phyloP scores from a whole-genome alignment of 2,888 invertebrate genomes.

The Dorcus parallelipipedus region DNA sequence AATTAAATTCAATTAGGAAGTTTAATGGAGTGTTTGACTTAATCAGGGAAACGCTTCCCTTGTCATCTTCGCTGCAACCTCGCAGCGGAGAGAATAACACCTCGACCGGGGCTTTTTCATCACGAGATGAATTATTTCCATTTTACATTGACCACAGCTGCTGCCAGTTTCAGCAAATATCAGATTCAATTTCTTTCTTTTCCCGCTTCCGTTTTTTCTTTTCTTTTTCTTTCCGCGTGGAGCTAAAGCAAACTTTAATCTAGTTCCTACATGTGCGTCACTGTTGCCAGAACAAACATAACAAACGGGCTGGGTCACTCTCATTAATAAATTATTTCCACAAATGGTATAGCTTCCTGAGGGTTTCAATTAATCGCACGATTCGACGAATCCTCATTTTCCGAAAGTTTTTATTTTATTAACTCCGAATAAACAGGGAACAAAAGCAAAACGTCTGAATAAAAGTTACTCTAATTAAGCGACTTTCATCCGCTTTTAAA shows the following conservation, averaged over 20 bases:
- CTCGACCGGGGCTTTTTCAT: slow-evolving; percentile 7
- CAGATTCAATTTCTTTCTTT: slow-evolving; percentile 31
- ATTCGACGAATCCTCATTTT: background rate
- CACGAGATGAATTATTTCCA: slow-evolving; percentile 35
- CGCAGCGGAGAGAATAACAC: slow-evolving; percentile 22
- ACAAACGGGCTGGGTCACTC: slow-evolving; percentile 22
- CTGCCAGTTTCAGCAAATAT: slow-evolving; percentile 32
- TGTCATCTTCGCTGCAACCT: slow-evolving; percentile 23
- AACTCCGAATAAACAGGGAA: too few species aligned
- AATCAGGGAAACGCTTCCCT: slow-evolving; percentile 32
- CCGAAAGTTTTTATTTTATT: too few species aligned
- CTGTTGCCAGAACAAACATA: slow-evolving; percentile 28
- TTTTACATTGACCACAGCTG: slow-evolving; percentile 39
- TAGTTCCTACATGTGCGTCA: slow-evolving; percentile 24
- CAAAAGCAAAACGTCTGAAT: too few species aligned
- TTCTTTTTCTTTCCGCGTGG: background rate
- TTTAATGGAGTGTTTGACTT: slow-evolving; percentile 39
- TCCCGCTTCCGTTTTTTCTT: slow-evolving; percentile 1
- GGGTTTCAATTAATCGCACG: background rate
- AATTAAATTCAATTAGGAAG: slow-evolving; percentile 40
- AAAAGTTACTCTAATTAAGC: too few species aligned
- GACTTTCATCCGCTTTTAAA: too few species aligned
- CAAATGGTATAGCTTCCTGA: background rate
- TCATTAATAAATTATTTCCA: background rate
- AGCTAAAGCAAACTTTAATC: slow-evolving; percentile 23